Percentiles rank a stretch among this genome's conserved stretches.
Evolutionary conservation across 2,888 invertebrate species (phyloP).

Genomic region (Rotaria macrura): DNA sequence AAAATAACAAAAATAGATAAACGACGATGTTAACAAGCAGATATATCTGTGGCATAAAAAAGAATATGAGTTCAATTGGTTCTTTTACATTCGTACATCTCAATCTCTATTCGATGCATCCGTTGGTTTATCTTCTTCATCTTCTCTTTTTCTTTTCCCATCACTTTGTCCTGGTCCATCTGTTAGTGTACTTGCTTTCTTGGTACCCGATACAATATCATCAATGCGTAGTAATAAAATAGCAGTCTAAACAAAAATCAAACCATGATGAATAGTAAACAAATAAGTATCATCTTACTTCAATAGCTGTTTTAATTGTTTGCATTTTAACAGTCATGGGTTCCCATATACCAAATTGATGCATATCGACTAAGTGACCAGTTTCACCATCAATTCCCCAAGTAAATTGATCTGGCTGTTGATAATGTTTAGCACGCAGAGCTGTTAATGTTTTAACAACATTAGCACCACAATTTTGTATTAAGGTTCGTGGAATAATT

Average conservation of each 20-base stretch:
- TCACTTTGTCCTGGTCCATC: conserved; percentile 24
- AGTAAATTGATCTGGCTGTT: conserved; percentile 52
- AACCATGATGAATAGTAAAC: neutral
- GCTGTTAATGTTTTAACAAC: conserved; percentile 87
- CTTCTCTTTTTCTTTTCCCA: conserved; percentile 24
- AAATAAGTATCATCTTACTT: conserved; percentile 47
- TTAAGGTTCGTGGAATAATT: conserved; percentile 87
- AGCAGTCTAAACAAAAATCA: conserved; percentile 60
- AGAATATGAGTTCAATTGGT: neutral
- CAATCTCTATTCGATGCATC: neutral
- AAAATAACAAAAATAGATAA: neutral
- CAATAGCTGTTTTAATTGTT: conserved; percentile 61
- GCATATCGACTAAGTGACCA: conserved; percentile 84
- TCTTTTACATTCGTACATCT: no score
- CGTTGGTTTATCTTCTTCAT: neutral
- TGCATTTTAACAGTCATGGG: conserved; percentile 89
- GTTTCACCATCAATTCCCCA: conserved; percentile 90
- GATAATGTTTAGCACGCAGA: conserved; percentile 64
- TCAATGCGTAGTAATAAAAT: conserved; percentile 88
- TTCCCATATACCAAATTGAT: conserved; percentile 80
- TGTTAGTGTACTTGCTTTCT: conserved; percentile 52
- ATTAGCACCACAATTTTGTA: conserved; percentile 96
- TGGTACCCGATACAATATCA: conserved; percentile 91
- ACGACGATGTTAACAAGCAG: neutral
- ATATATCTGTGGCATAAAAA: neutral